phyloP scores from a whole-genome alignment of 2,113 vertebrate genomes.

The Lepus timidus region DNA sequence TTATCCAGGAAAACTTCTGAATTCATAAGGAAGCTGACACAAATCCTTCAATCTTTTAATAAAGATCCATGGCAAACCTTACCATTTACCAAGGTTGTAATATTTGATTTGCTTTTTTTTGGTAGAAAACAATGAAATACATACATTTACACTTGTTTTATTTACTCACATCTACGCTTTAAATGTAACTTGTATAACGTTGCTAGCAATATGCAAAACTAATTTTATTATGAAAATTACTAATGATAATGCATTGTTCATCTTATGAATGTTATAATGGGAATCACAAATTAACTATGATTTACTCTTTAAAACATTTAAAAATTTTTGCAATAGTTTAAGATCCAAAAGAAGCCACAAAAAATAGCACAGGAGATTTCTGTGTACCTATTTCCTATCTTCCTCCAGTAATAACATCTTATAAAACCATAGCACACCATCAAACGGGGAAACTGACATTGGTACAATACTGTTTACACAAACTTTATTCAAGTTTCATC shows the following conservation, averaged over 20 bases:
- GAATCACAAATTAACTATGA: not conserved
- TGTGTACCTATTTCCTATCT: not conserved
- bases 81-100: conserved; percentile 34
- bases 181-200: not conserved
- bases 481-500: not conserved
- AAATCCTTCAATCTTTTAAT: conserved; percentile 68
- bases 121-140: conserved; percentile 17
- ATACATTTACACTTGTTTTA: not conserved
- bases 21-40: conserved; percentile 26
- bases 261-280: not conserved
- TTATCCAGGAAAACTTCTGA: not conserved
- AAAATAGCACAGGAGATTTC: not conserved
- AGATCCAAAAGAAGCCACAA: not conserved
- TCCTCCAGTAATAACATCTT: not conserved
- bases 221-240: not conserved
- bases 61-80: conserved; percentile 34
- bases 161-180: not conserved
- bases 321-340: not conserved
- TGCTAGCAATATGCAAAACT: not conserved
- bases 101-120: conserved; percentile 57
- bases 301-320: not conserved
- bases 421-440: not conserved
- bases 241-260: not conserved
- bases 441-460: not conserved
- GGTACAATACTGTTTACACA: not conserved